Conservation (phyloP, 2,888 invertebrate genomes). For the Leptura quadrifasciata region DNA sequence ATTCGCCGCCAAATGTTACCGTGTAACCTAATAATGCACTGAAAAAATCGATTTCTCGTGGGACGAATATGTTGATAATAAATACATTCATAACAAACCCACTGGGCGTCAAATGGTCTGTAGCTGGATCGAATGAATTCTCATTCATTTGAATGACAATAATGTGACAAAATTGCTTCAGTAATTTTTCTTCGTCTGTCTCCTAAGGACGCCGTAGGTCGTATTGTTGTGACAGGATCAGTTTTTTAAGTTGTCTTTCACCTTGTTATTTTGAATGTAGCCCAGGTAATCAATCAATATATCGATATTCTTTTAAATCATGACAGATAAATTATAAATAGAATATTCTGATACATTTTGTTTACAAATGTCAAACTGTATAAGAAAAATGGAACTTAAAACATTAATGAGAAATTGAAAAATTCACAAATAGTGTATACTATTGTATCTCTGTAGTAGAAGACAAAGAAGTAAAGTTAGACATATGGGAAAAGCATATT, state of each 20-base stretch:
- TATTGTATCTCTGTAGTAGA: no score
- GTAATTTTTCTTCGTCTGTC: constrained; percentile 25
- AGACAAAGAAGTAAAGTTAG: no score
- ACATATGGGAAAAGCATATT: no score
- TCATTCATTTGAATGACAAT: constrained; percentile 39
- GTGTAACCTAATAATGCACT: constrained; percentile 33
- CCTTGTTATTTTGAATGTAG: constrained; percentile 9
- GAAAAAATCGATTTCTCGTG: constrained; percentile 39
- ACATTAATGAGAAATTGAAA: no score
- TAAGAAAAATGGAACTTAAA: no score
- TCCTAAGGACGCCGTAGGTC: not conserved
- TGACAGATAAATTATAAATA: no score
- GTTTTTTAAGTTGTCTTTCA: constrained; percentile 17
- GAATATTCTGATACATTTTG: no score
- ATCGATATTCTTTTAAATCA: not conserved
- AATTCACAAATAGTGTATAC: no score
- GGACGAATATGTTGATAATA: constrained; percentile 31
- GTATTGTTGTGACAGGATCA: constrained; percentile 13
- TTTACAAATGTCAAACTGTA: no score
- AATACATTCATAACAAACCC: constrained; percentile 38
- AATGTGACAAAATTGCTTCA: constrained; percentile 36
- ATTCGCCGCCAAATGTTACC: constrained; percentile 6
- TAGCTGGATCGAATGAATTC: constrained; percentile 41
- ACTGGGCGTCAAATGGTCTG: constrained; percentile 36
- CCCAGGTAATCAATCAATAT: not conserved